These are phyloP conservation scores for Xestoiulus laeticollis DNA, from an alignment of 2,888 invertebrate species.

Conservation along the genomic window DNA sequence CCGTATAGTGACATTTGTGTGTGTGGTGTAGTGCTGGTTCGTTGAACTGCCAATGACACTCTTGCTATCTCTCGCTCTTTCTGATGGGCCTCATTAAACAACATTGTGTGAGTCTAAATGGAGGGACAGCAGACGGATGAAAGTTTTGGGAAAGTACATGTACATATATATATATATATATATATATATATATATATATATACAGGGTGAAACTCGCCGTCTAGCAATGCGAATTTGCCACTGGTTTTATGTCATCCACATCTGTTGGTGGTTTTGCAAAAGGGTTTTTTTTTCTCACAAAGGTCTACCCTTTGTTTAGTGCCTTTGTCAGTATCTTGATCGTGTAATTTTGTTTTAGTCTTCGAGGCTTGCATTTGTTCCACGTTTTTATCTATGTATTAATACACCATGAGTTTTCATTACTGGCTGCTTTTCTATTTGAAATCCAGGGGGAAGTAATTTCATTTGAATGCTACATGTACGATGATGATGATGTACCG, in stretches of 20 bases:
- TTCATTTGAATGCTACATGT: too few relatives aligned
- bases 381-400: too few relatives aligned
- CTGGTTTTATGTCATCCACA: neutral
- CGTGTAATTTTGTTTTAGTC: neutral
- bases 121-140: neutral
- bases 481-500: too few relatives aligned
- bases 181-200: too few relatives aligned
- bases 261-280: neutral
- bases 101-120: neutral
- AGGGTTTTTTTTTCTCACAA: neutral
- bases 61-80: neutral
- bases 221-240: neutral
- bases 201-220: neutral
- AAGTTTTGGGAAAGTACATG: neutral
- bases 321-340: neutral
- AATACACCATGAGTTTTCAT: too few relatives aligned
- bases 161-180: too few relatives aligned
- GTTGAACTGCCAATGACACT: neutral
- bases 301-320: neutral
- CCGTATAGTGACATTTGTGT: neutral
- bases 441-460: too few relatives aligned
- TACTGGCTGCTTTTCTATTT: too few relatives aligned
- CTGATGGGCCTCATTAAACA: neutral
- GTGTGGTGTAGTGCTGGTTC: neutral
- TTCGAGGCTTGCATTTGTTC: too few relatives aligned